These are phyloP conservation scores for Caenorhabditis inopinata DNA, from an alignment of 1,140 invertebrate species.

Conservation along the genomic window DNA sequence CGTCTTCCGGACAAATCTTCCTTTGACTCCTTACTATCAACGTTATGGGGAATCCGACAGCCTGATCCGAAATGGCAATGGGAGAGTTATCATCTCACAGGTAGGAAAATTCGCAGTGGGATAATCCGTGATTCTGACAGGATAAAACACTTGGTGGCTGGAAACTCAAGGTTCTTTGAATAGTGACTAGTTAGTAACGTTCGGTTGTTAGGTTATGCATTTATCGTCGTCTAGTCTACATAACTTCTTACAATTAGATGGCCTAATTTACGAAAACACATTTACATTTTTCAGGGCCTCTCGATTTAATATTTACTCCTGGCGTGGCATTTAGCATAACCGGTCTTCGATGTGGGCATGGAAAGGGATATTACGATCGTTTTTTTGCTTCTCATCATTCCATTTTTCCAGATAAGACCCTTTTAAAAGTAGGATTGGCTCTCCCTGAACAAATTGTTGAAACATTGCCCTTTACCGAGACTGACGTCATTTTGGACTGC, in stretches of 20 bases:
- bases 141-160: no score
- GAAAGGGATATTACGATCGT: conserved; percentile 40
- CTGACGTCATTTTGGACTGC: conserved; percentile 1
- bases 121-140: no score
- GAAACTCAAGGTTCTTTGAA: no score
- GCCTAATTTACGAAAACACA: no score
- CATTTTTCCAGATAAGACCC: background rate
- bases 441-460: conserved; percentile 17
- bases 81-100: background rate
- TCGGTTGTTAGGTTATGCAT: no score
- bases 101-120: no score
- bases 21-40: background rate
- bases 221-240: no score
- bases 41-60: conserved; percentile 35
- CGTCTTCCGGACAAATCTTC: background rate
- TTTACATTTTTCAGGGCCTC: conserved; percentile 19
- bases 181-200: no score
- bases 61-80: background rate
- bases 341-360: conserved; percentile 29
- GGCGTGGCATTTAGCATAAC: conserved; percentile 3
- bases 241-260: no score
- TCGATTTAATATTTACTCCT: conserved; percentile 14
- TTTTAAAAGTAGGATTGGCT: conserved; percentile 7
- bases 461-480: conserved; percentile 3
- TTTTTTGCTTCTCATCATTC: background rate